Evolutionary conservation across 2,888 invertebrate species (phyloP).

Genomic region (Pantelozetes paolii): DNA sequence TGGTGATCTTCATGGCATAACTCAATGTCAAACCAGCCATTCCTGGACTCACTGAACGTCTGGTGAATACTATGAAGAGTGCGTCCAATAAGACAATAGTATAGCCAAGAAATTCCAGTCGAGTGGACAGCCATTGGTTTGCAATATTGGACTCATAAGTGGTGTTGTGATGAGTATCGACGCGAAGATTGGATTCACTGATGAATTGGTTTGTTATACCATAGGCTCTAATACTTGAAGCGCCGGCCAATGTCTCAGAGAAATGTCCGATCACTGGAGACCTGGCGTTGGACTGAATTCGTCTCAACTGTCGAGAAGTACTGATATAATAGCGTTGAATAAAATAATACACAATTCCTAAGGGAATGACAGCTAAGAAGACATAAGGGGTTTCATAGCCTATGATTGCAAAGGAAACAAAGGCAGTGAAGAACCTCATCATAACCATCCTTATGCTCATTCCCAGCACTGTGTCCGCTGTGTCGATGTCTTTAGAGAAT

Average conservation of each 20-base stretch:
- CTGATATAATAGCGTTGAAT: conserved; percentile 57
- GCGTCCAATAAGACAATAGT: conserved; percentile 39
- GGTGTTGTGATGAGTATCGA: conserved; percentile 55
- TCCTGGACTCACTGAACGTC: conserved; percentile 35
- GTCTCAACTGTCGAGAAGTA: conserved; percentile 58
- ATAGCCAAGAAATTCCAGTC: conserved; percentile 41
- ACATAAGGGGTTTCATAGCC: conserved; percentile 52
- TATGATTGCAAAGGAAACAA: conserved; percentile 49
- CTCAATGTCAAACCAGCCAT: conserved; percentile 40
- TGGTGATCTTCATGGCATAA: conserved; percentile 59
- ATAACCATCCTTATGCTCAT: conserved; percentile 44
- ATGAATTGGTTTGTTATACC: conserved; percentile 52
- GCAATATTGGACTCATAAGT: conserved; percentile 49
- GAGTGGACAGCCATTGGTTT: conserved; percentile 41
- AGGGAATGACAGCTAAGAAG: conserved; percentile 51
- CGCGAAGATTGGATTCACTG: conserved; percentile 54
- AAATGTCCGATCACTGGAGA: conserved; percentile 61
- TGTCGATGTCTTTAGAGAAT: conserved; percentile 49
- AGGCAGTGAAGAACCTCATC: conserved; percentile 42
- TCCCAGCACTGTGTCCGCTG: conserved; percentile 48
- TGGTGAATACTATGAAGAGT: conserved; percentile 32
- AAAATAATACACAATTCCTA: conserved; percentile 51
- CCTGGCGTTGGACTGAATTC: conserved; percentile 57
- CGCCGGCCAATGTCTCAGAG: conserved; percentile 57
- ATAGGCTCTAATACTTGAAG: conserved; percentile 52